These are phyloP conservation scores for Pomacea maculata DNA, from an alignment of 1,140 invertebrate species.

Conservation along the genomic window DNA sequence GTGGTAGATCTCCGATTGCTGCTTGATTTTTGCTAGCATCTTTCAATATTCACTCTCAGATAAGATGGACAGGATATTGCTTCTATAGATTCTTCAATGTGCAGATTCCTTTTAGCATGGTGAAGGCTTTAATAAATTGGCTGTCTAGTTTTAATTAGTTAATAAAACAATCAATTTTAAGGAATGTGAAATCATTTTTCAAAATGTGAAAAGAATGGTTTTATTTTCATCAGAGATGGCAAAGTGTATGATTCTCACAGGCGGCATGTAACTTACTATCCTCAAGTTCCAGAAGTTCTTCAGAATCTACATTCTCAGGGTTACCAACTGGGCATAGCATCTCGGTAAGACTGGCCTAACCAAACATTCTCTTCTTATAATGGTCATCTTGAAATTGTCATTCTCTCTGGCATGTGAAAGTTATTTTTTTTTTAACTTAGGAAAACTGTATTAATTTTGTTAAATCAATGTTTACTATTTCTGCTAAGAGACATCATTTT, in stretches of 20 bases:
- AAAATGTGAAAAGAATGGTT: background rate
- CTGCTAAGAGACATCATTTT: too few species aligned
- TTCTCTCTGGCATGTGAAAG: too few species aligned
- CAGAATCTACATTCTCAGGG: conserved; percentile 69
- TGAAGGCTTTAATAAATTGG: background rate
- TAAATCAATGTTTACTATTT: too few species aligned
- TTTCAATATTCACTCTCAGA: too few species aligned
- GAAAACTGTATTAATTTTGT: too few species aligned
- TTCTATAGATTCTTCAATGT: background rate
- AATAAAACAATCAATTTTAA: too few species aligned
- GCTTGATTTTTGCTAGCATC: too few species aligned
- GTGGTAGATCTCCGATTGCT: too few species aligned
- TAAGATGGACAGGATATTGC: too few species aligned
- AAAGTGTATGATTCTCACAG: conserved; percentile 69
- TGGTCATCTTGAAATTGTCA: background rate
- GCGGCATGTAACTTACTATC: conserved; percentile 69
- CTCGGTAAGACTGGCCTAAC: conserved; percentile 51
- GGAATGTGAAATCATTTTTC: too few species aligned
- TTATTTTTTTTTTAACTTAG: too few species aligned
- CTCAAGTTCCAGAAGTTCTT: conserved; percentile 74
- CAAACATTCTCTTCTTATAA: background rate
- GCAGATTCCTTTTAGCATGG: background rate
- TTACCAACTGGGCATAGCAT: conserved; percentile 73
- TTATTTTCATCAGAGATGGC: conserved; percentile 43
- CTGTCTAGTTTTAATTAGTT: too few species aligned